phyloP scores from a whole-genome alignment of 2,797 vertebrate genomes.

The Clarias platycephalus region DNA sequence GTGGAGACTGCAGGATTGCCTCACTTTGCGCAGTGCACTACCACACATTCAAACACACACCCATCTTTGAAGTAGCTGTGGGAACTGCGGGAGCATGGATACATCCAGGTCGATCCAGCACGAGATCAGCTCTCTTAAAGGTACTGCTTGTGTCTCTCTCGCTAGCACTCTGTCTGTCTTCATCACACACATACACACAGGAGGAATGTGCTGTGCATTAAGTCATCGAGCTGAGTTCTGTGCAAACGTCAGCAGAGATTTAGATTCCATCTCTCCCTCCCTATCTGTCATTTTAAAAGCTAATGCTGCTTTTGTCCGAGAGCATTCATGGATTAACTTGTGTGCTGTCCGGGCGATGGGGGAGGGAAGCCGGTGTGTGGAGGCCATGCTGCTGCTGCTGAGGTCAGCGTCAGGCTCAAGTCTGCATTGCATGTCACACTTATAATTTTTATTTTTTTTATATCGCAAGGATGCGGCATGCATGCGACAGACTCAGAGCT shows the following conservation, averaged over 20 bases:
- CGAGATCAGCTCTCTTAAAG: conserved; percentile 72
- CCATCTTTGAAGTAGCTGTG: conserved; percentile 17
- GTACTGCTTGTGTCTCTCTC: conserved; percentile 39
- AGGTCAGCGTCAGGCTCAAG: conserved; percentile 22
- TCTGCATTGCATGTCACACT: background rate
- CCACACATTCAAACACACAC: background rate
- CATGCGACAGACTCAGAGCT: conserved; percentile 45
- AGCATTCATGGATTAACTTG: conserved; percentile 43
- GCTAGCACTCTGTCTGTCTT: background rate
- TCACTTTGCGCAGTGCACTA: conserved; percentile 42
- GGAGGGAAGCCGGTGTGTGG: background rate
- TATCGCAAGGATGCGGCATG: conserved; percentile 42
- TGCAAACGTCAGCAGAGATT: conserved; percentile 37
- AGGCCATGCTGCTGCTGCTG: conserved; percentile 21
- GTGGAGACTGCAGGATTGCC: conserved; percentile 34
- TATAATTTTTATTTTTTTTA: background rate
- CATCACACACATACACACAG: background rate
- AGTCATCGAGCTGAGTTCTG: background rate
- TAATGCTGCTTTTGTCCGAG: conserved; percentile 47
- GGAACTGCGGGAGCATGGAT: conserved; percentile 70
- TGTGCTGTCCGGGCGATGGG: conserved; percentile 6
- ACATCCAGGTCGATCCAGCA: conserved; percentile 83
- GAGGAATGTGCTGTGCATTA: conserved; percentile 2
- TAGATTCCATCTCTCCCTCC: conserved; percentile 35
- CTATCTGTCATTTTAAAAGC: conserved; percentile 37